phyloP scores from a whole-genome alignment of 2,113 vertebrate species.

The Mohoua ochrocephala region DNA sequence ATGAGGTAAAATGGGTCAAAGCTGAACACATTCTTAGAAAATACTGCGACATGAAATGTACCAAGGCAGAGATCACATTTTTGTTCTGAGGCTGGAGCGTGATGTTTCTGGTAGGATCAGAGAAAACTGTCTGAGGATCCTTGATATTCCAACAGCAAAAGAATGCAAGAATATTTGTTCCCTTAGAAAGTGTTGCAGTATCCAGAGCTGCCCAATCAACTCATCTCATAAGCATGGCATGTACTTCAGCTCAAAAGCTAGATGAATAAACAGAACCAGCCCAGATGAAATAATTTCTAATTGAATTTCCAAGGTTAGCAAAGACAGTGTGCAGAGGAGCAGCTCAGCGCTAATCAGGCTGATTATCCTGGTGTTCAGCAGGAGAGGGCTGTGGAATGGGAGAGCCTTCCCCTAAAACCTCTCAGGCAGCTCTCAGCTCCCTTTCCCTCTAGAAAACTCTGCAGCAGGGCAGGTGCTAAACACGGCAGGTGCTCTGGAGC shows the following conservation, averaged over 20 bases:
- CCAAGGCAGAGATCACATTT: neutral
- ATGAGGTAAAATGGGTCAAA: neutral
- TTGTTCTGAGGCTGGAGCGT: neutral
- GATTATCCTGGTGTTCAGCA: neutral
- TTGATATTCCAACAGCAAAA: neutral
- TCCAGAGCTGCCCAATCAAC: neutral
- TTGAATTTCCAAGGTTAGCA: neutral
- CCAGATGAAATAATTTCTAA: neutral
- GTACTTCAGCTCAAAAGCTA: neutral
- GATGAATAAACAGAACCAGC: neutral
- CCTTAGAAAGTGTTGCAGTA: neutral
- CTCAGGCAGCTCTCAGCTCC: neutral
- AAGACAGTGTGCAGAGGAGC: neutral
- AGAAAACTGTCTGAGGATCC: neutral
- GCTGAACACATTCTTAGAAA: neutral
- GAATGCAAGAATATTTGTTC: neutral
- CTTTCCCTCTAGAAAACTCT: neutral
- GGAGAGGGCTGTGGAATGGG: accelerated
- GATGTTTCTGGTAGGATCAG: neutral
- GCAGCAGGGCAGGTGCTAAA: neutral
- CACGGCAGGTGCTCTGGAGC: neutral
- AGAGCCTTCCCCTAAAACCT: neutral
- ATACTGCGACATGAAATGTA: neutral
- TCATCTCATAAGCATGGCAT: neutral
- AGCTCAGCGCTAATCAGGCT: neutral